phyloP scores from a whole-genome alignment of 64 coral and sea anemone genomes.

The Porites lutea region DNA sequence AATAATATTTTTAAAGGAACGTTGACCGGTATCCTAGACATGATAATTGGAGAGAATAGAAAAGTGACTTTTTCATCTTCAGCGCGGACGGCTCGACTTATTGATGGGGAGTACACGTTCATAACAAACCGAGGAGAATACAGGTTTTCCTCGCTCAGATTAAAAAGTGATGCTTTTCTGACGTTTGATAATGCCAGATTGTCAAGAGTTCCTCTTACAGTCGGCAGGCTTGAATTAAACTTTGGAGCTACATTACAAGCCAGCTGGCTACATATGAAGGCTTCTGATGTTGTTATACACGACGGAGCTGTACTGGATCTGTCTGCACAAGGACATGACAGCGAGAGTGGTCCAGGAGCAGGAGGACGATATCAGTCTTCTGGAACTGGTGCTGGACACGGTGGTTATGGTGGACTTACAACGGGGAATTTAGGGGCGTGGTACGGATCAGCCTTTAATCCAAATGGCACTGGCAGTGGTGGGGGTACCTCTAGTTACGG shows the following conservation, averaged over 20 bases:
- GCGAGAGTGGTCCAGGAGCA: conserved; percentile 73
- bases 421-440: conserved; percentile 56
- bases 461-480: conserved; percentile 90
- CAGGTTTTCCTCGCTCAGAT: conserved; percentile 78
- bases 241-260: conserved; percentile 84
- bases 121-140: conserved; percentile 93
- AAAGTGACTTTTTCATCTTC: conserved; percentile 77
- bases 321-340: conserved; percentile 75
- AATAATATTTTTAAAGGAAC: conserved; percentile 86
- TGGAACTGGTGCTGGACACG: conserved; percentile 91
- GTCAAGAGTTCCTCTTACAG: conserved; percentile 74
- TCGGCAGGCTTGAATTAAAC: conserved; percentile 88
- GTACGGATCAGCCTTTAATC: conserved; percentile 83
- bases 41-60: conserved; percentile 88
- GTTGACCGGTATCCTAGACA: conserved; percentile 95
- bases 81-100: conserved; percentile 87
- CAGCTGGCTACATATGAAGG: conserved; percentile 87
- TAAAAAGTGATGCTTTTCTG: conserved; percentile 87
- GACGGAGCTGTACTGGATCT: conserved; percentile 82
- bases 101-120: conserved; percentile 96
- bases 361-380: conserved; percentile 50
- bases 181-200: conserved; percentile 88
- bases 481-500: conserved; percentile 74
- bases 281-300: conserved; percentile 75
- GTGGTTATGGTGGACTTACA: conserved; percentile 76